A percentile compares a stretch with the other conserved stretches of the same genome.
phyloP scores from a whole-genome alignment of 2,888 invertebrate species.

The Agrenia bidenticulata region DNA sequence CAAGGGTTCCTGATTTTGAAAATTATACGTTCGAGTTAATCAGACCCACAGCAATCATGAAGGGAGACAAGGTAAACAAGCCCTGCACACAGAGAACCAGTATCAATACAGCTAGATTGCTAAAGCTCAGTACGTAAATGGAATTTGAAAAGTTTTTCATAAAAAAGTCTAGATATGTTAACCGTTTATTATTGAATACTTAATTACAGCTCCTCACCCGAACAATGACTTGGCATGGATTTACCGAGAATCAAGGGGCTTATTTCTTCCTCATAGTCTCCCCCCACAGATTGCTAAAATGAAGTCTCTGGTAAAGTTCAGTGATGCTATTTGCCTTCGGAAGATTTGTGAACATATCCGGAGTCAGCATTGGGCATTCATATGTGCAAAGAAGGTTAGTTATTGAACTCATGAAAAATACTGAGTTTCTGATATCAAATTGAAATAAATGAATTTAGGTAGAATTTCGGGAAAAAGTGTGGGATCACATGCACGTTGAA shows the following conservation, averaged over 20 bases:
- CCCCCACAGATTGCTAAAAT: slow-evolving; percentile 43
- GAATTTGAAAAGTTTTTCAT: too few species aligned
- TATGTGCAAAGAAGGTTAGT: slow-evolving; percentile 25
- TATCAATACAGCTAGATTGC: too few species aligned
- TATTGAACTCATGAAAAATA: not conserved
- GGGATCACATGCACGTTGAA: slow-evolving; percentile 45
- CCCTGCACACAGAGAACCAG: too few species aligned
- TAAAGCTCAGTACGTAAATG: too few species aligned
- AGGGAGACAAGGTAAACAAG: too few species aligned
- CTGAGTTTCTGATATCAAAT: not conserved
- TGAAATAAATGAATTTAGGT: slow-evolving; percentile 16
- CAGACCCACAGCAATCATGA: too few species aligned
- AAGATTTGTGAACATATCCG: slow-evolving; percentile 41
- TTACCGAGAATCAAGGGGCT: not conserved
- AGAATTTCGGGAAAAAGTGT: slow-evolving; percentile 36
- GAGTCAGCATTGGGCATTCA: slow-evolving; percentile 45
- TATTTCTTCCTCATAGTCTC: slow-evolving; percentile 38
- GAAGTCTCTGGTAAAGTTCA: slow-evolving; percentile 29
- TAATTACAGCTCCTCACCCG: too few species aligned
- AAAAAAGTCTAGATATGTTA: too few species aligned
- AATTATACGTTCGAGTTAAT: too few species aligned
- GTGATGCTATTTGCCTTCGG: slow-evolving; percentile 43
- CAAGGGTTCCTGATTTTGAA: too few species aligned
- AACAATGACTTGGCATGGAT: not conserved
- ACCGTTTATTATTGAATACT: too few species aligned